Evolutionary conservation across 2,113 vertebrate genomes (phyloP).

Genomic region (Puma concolor): DNA sequence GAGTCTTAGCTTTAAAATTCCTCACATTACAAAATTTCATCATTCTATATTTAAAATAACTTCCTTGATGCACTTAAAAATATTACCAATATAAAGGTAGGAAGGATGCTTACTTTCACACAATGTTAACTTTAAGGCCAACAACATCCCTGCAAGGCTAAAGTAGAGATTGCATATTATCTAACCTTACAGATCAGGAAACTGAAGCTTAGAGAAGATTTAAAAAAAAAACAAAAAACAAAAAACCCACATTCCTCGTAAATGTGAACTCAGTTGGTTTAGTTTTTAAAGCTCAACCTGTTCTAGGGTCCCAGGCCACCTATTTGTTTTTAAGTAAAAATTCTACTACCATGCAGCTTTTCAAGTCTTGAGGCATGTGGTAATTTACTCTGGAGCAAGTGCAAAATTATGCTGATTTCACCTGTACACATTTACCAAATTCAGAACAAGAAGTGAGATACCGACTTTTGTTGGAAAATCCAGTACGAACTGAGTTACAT

Average conservation of each 20-base stretch:
- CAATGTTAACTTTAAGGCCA: background rate
- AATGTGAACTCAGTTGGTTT: background rate
- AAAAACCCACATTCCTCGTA: background rate
- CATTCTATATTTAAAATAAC: background rate
- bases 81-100: background rate
- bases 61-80: background rate
- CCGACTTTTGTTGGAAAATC: background rate
- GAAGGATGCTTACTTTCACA: background rate
- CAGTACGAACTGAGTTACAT: background rate
- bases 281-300: background rate
- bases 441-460: background rate
- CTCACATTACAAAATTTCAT: background rate
- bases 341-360: no score
- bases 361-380: background rate
- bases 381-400: background rate
- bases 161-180: accelerated
- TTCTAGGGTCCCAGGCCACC: background rate
- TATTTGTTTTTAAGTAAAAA: background rate
- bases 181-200: background rate
- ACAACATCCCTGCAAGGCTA: background rate
- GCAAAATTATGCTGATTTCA: background rate
- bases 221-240: no score
- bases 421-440: background rate
- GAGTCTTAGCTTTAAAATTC: background rate
- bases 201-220: background rate